Percentiles rank a stretch among this genome's conserved stretches.
These are phyloP conservation scores for Tylochromis polylepis DNA, from an alignment of 2,113 vertebrate species.

Conservation along the genomic window DNA sequence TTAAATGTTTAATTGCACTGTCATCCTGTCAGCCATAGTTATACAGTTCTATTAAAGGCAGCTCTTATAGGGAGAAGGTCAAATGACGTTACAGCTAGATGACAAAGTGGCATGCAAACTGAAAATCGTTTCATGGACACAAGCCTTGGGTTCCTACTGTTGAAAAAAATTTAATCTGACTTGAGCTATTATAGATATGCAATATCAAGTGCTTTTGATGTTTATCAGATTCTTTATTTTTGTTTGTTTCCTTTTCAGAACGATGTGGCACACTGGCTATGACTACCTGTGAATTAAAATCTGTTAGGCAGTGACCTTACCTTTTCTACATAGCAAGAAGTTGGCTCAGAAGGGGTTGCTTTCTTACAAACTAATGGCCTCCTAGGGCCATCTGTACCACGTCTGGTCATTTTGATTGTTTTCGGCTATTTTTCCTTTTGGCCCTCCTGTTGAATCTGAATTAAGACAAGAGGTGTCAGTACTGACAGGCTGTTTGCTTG, in stretches of 20 bases:
- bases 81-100: not conserved
- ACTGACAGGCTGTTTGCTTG: slow-evolving; percentile 25
- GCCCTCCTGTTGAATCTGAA: slow-evolving; percentile 4
- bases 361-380: slow-evolving; percentile 10
- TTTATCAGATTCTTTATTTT: not conserved
- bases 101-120: not conserved
- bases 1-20: slow-evolving; percentile 1
- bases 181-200: not conserved
- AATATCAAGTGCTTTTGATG: not conserved
- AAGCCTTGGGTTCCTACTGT: not conserved
- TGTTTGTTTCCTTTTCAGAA: not conserved
- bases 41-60: not conserved
- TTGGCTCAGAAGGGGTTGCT: slow-evolving; percentile 1
- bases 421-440: slow-evolving; percentile 12
- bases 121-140: not conserved
- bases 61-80: not conserved
- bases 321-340: not conserved
- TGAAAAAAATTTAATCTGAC: not conserved
- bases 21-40: not conserved
- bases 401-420: slow-evolving; percentile 45
- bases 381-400: not conserved
- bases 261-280: not conserved
- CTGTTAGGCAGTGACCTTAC: not conserved
- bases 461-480: slow-evolving; percentile 38
- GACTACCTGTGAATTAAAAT: not conserved